Conservation (phyloP, 1,140 invertebrate genomes). For the Brachystomella parvula region DNA sequence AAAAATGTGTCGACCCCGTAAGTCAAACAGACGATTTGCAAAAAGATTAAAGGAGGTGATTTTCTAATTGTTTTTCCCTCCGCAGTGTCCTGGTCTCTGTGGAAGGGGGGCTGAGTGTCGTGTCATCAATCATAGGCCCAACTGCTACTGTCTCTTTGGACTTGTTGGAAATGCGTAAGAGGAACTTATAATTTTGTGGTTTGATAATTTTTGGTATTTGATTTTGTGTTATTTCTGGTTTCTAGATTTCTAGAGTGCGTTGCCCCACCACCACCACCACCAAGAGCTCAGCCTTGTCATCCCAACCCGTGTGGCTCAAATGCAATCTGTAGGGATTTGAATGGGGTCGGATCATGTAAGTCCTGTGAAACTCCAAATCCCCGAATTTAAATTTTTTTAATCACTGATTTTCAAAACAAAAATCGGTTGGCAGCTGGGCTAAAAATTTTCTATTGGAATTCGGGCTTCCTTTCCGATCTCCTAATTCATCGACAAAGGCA, state of each 20-base stretch:
- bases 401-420: too few relatives aligned
- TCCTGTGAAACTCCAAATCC: too few relatives aligned
- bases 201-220: too few relatives aligned
- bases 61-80: slow-evolving; percentile 5
- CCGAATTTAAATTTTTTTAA: too few relatives aligned
- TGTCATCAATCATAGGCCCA: slow-evolving; percentile 61
- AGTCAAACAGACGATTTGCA: neutral
- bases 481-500: too few relatives aligned
- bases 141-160: slow-evolving; percentile 52
- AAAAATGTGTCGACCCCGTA: slow-evolving; percentile 53
- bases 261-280: slow-evolving; percentile 39
- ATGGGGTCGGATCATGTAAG: slow-evolving; percentile 47
- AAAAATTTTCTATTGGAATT: too few relatives aligned
- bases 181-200: neutral
- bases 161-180: slow-evolving; percentile 1
- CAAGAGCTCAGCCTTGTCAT: slow-evolving; percentile 45
- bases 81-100: slow-evolving; percentile 60
- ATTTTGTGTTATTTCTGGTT: too few relatives aligned
- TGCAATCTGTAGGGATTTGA: slow-evolving; percentile 55
- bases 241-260: neutral
- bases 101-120: slow-evolving; percentile 55
- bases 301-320: slow-evolving; percentile 69
- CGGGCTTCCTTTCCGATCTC: too few relatives aligned
- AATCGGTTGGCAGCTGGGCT: too few relatives aligned
- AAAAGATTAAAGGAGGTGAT: neutral